A percentile compares a stretch with the other conserved stretches of the same genome.
phyloP scores from a whole-genome alignment of 1,140 invertebrate species.

The Coboldia fuscipes region DNA sequence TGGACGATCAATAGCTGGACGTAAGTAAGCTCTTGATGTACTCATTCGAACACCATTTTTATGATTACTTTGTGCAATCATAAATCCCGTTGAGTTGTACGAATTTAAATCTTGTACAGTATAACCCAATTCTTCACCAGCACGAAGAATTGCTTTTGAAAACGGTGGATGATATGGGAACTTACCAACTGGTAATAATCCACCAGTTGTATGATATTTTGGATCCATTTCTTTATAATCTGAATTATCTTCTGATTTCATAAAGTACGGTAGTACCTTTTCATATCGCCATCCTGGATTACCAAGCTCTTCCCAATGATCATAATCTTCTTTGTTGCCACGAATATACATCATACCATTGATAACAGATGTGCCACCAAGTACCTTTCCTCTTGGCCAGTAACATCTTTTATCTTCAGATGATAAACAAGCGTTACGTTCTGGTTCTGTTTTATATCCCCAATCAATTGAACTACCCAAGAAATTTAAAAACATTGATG shows the following conservation, averaged over 20 bases:
- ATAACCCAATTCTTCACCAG: conserved; percentile 62
- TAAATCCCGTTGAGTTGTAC: conserved; percentile 51
- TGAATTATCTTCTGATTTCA: conserved; percentile 67
- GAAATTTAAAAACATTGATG: conserved; percentile 68
- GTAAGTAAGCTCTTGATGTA: conserved; percentile 56
- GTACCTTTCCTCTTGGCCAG: conserved; percentile 68
- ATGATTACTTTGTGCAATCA: conserved; percentile 70
- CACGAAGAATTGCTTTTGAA: conserved; percentile 63
- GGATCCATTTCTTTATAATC: conserved; percentile 50
- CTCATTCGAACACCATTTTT: conserved; percentile 71
- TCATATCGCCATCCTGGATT: conserved; percentile 79
- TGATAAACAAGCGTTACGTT: conserved; percentile 58
- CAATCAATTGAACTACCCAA: conserved; percentile 68
- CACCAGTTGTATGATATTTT: conserved; percentile 56
- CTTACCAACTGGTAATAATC: conserved; percentile 54
- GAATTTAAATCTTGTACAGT: conserved; percentile 68
- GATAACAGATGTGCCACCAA: conserved; percentile 82
- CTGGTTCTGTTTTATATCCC: conserved; percentile 68
- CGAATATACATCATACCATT: conserved; percentile 96
- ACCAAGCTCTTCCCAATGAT: conserved; percentile 70
- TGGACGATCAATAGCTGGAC: conserved; percentile 44
- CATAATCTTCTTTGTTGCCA: conserved; percentile 75
- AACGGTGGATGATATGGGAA: conserved; percentile 72
- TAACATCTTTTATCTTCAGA: conserved; percentile 50
- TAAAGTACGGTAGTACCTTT: conserved; percentile 70